These are phyloP conservation scores for Drosophila buzzatii DNA, from an alignment of 2,888 invertebrate genomes.

Conservation along the genomic window DNA sequence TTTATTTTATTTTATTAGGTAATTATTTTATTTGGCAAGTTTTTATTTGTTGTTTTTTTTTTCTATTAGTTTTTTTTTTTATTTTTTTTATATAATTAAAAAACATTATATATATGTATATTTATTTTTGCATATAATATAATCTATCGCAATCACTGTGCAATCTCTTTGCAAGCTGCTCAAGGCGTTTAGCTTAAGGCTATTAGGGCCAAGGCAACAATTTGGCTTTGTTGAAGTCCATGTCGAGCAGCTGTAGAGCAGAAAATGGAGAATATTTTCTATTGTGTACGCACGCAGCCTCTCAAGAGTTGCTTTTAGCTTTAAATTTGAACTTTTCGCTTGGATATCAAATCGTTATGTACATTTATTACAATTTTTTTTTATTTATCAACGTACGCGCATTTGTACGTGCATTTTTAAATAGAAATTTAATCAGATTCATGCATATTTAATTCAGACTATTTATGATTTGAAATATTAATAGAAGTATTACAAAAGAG, in stretches of 20 bases:
- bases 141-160: neutral
- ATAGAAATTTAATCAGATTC: neutral
- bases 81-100: too few relatives aligned
- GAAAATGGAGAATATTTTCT: slow-evolving; percentile 9
- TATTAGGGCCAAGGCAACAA: slow-evolving; percentile 24
- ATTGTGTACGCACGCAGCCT: slow-evolving; percentile 5
- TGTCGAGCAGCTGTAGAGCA: slow-evolving; percentile 3
- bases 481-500: neutral
- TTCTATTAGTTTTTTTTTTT: too few relatives aligned
- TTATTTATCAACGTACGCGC: neutral
- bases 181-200: slow-evolving; percentile 19
- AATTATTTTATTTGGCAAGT: too few relatives aligned
- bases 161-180: slow-evolving; percentile 1
- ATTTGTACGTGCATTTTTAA: neutral
- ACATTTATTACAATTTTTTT: neutral
- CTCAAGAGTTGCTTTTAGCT: neutral
- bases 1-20: too few relatives aligned
- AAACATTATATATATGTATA: neutral
- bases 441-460: neutral
- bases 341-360: neutral
- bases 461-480: neutral
- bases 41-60: too few relatives aligned
- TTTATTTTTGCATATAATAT: neutral
- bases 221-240: slow-evolving; percentile 18
- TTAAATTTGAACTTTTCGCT: neutral